Conservation (phyloP, 2,888 invertebrate species). For the Dermolepida albohirtum region DNA sequence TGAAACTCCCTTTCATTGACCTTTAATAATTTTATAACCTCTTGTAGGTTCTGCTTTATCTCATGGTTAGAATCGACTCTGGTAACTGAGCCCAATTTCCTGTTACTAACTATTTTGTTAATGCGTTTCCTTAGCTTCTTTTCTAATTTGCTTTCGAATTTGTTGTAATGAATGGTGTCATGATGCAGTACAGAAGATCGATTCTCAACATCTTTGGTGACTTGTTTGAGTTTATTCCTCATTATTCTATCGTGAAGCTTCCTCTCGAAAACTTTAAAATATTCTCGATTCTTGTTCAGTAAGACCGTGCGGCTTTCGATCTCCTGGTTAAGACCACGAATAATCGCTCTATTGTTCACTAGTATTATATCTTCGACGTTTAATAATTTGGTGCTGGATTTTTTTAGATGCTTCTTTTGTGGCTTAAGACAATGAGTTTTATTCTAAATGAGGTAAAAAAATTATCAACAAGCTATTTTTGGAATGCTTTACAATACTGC, state of each 20-base stretch:
- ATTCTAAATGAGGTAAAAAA: neutral
- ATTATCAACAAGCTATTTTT: neutral
- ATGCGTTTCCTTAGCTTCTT: conserved; percentile 22
- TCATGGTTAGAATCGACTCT: conserved; percentile 2
- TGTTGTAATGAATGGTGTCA: conserved; percentile 23
- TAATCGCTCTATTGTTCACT: conserved; percentile 14
- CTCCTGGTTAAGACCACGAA: conserved; percentile 13
- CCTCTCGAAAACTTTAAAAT: conserved; percentile 27
- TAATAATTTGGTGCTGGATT: neutral
- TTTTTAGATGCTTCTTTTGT: neutral
- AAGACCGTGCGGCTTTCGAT: conserved; percentile 25
- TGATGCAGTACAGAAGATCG: conserved; percentile 10
- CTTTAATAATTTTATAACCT: conserved; percentile 31
- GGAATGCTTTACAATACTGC: no score
- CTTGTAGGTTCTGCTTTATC: neutral
- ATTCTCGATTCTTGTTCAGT: conserved; percentile 24
- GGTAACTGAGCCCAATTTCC: conserved; percentile 13
- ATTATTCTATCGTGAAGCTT: conserved; percentile 16
- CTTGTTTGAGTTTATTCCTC: conserved; percentile 12
- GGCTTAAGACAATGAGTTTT: no score
- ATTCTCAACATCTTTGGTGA: neutral
- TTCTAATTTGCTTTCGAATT: conserved; percentile 35
- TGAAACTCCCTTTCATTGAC: conserved; percentile 38
- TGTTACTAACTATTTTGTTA: conserved; percentile 23
- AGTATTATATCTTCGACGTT: conserved; percentile 13